Evolutionary conservation across 2,113 vertebrate species (phyloP).

Genomic region (Rhineura floridana): DNA sequence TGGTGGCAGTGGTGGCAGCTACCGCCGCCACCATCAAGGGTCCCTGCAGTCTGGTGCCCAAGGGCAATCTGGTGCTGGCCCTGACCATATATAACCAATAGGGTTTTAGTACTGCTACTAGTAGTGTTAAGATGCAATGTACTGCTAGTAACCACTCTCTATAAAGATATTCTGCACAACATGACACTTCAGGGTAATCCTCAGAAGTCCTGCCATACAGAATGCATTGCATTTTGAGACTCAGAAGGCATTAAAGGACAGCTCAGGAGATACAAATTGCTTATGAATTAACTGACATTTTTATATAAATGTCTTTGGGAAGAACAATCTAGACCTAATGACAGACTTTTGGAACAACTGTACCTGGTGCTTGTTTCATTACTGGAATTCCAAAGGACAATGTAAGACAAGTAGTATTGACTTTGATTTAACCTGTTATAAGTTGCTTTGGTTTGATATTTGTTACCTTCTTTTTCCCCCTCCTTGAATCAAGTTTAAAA

Average conservation of each 20-base stretch:
- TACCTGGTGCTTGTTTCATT: neutral
- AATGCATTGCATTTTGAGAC: neutral
- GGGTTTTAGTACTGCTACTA: neutral
- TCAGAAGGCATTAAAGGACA: neutral
- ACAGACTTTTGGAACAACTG: neutral
- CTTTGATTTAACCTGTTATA: neutral
- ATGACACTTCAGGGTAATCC: too few relatives aligned
- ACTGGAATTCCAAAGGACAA: neutral
- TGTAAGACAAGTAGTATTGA: neutral
- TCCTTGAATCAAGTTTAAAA: neutral
- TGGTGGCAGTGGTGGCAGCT: too few relatives aligned
- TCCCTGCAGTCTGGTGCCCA: too few relatives aligned
- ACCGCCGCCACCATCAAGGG: too few relatives aligned
- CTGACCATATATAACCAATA: neutral
- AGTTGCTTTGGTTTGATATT: neutral
- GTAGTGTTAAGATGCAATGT: neutral
- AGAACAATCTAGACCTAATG: neutral
- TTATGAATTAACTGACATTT: neutral
- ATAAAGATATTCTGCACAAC: neutral
- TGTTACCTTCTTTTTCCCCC: neutral
- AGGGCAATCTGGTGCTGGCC: too few relatives aligned
- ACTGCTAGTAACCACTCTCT: neutral
- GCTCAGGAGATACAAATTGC: neutral
- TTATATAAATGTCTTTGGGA: neutral
- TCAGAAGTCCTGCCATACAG: too few relatives aligned